phyloP scores from a whole-genome alignment of 2,888 invertebrate genomes.

The Lasioglossum leucozonium region DNA sequence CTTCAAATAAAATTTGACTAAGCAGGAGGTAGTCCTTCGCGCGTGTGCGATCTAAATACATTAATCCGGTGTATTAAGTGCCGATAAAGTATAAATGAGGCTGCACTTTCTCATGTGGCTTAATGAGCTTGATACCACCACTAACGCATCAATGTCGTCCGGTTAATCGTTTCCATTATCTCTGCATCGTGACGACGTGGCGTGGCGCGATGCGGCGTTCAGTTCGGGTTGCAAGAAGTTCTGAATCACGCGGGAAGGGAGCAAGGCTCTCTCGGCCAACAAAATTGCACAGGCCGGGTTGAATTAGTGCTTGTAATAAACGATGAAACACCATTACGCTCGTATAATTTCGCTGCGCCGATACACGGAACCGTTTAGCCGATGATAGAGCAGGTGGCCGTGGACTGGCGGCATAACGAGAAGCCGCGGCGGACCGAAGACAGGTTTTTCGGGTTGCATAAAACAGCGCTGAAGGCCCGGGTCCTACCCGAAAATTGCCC shows the following conservation, averaged over 20 bases:
- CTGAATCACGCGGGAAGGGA: slow-evolving; percentile 12
- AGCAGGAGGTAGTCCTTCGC: neutral
- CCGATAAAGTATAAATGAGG: slow-evolving; percentile 11
- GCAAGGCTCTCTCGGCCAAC: slow-evolving; percentile 17
- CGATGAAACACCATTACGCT: slow-evolving; percentile 51
- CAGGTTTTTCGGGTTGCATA: slow-evolving; percentile 44
- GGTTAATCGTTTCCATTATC: slow-evolving; percentile 9
- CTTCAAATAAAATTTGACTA: neutral
- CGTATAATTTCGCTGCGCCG: slow-evolving; percentile 47
- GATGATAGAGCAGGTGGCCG: slow-evolving; percentile 43
- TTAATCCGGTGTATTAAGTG: slow-evolving; percentile 6
- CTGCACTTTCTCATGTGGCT: neutral
- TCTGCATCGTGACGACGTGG: neutral
- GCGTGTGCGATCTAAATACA: neutral
- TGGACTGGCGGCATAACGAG: slow-evolving; percentile 15
- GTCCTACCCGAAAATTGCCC: slow-evolving; percentile 36
- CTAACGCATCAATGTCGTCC: slow-evolving; percentile 10
- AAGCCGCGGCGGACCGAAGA: slow-evolving; percentile 26
- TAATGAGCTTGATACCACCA: slow-evolving; percentile 15
- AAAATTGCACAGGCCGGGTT: slow-evolving; percentile 41
- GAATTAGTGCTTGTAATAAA: slow-evolving; percentile 60
- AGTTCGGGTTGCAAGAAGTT: neutral
- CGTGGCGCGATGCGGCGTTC: neutral
- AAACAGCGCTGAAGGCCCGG: slow-evolving; percentile 20
- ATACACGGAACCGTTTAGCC: slow-evolving; percentile 58